Percentiles rank a stretch among this genome's conserved stretches.
Conservation (phyloP, 2,113 vertebrate species). For the Clarias macrocephalus region DNA sequence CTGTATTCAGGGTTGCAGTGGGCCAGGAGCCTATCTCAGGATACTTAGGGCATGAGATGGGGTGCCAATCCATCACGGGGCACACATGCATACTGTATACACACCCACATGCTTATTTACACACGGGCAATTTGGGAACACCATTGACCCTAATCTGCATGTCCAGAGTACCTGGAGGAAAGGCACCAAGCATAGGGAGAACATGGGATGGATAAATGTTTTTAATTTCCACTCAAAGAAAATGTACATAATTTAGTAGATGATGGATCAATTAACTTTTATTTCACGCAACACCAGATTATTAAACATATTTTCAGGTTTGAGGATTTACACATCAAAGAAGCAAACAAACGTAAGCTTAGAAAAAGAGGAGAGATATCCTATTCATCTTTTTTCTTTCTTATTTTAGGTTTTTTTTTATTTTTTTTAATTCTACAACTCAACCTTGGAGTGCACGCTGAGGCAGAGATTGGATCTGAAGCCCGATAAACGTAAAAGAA, state of each 20-base stretch:
- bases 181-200: no score
- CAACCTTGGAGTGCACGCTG: constrained; percentile 10
- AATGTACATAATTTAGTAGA: neutral
- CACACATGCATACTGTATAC: no score
- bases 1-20: no score
- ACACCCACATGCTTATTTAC: no score
- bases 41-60: no score
- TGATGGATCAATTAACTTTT: neutral
- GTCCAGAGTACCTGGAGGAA: no score
- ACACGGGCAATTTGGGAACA: no score
- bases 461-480: constrained; percentile 46
- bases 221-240: neutral
- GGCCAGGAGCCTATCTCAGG: no score
- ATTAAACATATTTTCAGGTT: neutral
- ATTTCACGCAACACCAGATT: neutral
- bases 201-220: no score
- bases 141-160: no score
- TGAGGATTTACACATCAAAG: neutral
- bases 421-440: constrained; percentile 1
- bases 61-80: no score
- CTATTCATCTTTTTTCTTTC: neutral
- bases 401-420: no score
- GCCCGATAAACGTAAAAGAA: constrained; percentile 49
- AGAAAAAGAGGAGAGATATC: constrained; percentile 22
- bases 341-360: neutral